These are phyloP conservation scores for Bugulina stolonifera DNA, from an alignment of 2,888 invertebrate species.

Conservation along the genomic window DNA sequence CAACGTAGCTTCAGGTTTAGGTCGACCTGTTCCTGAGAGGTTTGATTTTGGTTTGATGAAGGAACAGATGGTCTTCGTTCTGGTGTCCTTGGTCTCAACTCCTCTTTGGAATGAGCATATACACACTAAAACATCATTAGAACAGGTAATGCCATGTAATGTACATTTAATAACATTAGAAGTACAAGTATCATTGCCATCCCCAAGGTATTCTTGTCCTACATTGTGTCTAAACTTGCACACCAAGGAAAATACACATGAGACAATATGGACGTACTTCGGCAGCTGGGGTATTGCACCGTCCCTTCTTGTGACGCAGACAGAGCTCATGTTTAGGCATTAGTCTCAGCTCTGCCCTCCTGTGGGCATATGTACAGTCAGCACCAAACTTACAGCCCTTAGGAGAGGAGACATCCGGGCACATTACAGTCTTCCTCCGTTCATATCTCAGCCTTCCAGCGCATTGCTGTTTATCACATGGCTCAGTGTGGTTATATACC, in stretches of 20 bases:
- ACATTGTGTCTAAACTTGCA: background rate
- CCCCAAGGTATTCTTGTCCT: too few species aligned
- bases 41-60: too few species aligned
- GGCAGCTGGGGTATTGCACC: background rate
- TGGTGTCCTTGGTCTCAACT: background rate
- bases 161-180: too few species aligned
- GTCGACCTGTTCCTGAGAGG: too few species aligned
- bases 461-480: background rate
- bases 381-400: background rate
- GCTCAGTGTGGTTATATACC: background rate
- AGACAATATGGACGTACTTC: too few species aligned
- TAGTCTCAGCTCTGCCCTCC: background rate
- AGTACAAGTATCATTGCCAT: too few species aligned
- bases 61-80: too few species aligned
- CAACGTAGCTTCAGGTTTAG: too few species aligned
- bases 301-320: background rate
- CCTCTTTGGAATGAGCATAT: background rate
- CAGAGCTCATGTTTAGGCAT: background rate
- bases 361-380: background rate
- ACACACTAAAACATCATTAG: too few species aligned
- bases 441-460: conserved; percentile 14
- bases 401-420: background rate
- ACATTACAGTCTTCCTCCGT: background rate
- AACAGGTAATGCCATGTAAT: too few species aligned
- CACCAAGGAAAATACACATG: too few species aligned